phyloP scores from a whole-genome alignment of 2,113 vertebrate species.

The Cyrtonyx montezumae region DNA sequence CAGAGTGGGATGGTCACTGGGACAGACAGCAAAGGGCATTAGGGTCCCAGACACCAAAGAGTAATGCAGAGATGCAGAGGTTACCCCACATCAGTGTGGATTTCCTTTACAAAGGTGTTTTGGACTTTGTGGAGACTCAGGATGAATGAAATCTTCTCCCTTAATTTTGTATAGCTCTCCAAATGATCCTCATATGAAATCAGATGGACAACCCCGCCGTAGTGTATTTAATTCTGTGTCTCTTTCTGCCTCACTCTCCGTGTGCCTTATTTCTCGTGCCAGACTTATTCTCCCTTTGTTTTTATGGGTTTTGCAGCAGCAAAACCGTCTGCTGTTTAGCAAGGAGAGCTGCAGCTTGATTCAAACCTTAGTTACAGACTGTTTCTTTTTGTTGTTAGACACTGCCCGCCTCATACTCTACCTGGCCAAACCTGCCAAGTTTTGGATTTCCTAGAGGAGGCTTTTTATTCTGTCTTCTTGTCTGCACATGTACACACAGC shows the following conservation, averaged over 20 bases:
- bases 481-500: constrained; percentile 83
- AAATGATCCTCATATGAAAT: constrained; percentile 40
- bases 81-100: neutral
- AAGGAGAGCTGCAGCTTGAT: constrained; percentile 72
- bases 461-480: constrained; percentile 82
- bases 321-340: constrained; percentile 77
- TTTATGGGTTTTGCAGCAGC: constrained; percentile 71
- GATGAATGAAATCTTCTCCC: neutral
- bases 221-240: neutral
- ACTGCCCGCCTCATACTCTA: constrained; percentile 75
- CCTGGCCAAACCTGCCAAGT: constrained; percentile 82
- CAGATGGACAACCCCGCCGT: neutral
- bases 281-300: constrained; percentile 73
- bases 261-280: constrained; percentile 63
- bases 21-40: neutral
- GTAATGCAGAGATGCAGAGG: neutral
- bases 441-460: constrained; percentile 82
- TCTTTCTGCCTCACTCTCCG: constrained; percentile 35
- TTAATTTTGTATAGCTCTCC: constrained; percentile 15
- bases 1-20: neutral
- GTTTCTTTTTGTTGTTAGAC: constrained; percentile 80
- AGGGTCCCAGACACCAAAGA: neutral
- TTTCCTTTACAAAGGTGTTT: constrained; percentile 4
- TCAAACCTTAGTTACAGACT: constrained; percentile 75
- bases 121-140: neutral